These are phyloP conservation scores for Carassius gibelio DNA, from an alignment of 2,113 vertebrate species.

Conservation along the genomic window DNA sequence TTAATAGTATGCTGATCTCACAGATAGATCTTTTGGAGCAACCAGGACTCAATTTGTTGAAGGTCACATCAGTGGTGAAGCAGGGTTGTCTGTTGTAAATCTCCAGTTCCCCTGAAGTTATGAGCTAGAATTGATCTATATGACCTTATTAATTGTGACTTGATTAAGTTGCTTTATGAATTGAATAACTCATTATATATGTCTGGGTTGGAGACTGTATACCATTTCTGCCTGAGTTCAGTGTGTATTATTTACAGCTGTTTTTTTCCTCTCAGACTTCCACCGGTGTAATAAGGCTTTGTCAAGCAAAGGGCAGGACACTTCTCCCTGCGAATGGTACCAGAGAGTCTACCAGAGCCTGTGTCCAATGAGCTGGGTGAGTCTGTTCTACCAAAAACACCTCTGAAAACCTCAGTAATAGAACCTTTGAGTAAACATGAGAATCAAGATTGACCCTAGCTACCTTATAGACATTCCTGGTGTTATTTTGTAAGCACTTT, in stretches of 20 bases:
- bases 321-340: conserved; percentile 77
- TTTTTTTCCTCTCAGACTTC: conserved; percentile 65
- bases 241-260: neutral
- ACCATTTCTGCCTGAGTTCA: neutral
- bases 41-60: neutral
- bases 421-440: neutral
- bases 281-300: conserved; percentile 81
- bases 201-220: neutral
- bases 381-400: conserved; percentile 20
- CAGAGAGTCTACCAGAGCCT: conserved; percentile 75
- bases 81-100: neutral
- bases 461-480: neutral
- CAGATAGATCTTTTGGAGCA: neutral
- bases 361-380: conserved; percentile 74
- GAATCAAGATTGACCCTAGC: neutral
- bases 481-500: too few species aligned
- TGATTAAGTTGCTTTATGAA: neutral
- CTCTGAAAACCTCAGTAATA: neutral
- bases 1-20: neutral
- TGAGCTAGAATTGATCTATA: neutral
- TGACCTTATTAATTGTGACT: neutral
- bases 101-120: neutral
- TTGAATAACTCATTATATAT: neutral
- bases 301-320: conserved; percentile 71
- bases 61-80: neutral